These are phyloP conservation scores for Trichomycterus rosablanca DNA, from an alignment of 2,113 vertebrate genomes.

Conservation along the genomic window DNA sequence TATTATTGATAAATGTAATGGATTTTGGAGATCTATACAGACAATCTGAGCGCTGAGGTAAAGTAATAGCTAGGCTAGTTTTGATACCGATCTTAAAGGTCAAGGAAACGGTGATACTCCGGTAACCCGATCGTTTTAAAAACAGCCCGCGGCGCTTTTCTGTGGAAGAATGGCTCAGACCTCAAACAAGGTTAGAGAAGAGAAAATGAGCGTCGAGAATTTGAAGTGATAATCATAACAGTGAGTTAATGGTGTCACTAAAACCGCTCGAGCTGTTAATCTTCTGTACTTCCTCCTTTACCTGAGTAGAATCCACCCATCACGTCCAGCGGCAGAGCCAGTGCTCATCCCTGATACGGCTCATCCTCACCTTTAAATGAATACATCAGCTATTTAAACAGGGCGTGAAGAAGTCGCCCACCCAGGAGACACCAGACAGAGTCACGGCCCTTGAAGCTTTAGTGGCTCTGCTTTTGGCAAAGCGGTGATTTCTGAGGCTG, in stretches of 20 bases:
- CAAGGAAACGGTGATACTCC: slow-evolving; percentile 28
- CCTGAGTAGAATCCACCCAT: neutral
- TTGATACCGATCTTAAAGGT: slow-evolving; percentile 39
- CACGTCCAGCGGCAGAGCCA: neutral
- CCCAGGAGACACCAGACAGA: slow-evolving; percentile 46
- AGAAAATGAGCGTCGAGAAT: neutral
- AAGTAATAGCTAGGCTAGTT: slow-evolving; percentile 29
- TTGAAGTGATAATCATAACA: slow-evolving; percentile 12
- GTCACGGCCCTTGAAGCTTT: slow-evolving; percentile 45
- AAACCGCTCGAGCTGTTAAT: slow-evolving; percentile 28
- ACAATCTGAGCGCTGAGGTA: no score
- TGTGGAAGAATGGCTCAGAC: neutral
- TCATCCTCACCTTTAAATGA: slow-evolving; percentile 39
- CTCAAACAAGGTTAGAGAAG: slow-evolving; percentile 18
- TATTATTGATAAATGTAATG: no score
- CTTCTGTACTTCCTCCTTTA: slow-evolving; percentile 1
- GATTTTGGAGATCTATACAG: no score
- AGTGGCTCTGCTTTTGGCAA: slow-evolving; percentile 59
- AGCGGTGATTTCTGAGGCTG: slow-evolving; percentile 60
- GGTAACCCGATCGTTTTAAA: slow-evolving; percentile 34
- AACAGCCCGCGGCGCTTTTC: slow-evolving; percentile 25
- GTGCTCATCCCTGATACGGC: slow-evolving; percentile 6
- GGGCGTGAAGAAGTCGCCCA: slow-evolving; percentile 46
- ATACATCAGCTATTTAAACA: slow-evolving; percentile 40
- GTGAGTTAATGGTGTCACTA: slow-evolving; percentile 17